Evolutionary conservation across 2,797 vertebrate genomes (phyloP), one percentile per base, ranked within the genome.

Genomic region (Spatula clypeata): DNA sequence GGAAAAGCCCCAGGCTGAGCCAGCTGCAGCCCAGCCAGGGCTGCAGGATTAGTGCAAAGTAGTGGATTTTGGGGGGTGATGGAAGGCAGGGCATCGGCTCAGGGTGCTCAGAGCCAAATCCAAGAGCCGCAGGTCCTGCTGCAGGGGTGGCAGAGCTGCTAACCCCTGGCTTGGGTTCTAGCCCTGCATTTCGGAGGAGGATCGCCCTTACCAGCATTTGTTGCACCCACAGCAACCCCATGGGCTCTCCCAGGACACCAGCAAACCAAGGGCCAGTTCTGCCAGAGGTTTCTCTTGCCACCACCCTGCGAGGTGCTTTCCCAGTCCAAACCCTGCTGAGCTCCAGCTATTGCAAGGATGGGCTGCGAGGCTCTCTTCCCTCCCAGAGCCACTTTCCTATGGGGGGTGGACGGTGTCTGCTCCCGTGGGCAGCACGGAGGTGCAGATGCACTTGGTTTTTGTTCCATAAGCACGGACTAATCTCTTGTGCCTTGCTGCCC

Each of bases 381-480:
- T 53, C 6, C 17, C 61, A 74, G 8, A 69, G 6, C 4, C 14
- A 10, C 29, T 32, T 23, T 62, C 7, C 49, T 54, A 31, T 9
- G 12, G 4, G 3, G 4, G 65, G 34, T 20, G 55, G 34, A 20
- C 32, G 19, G 16, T 55, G 17, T 61, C 69, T 9, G 2, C 8
- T 62, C 83, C 19, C 66, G 38, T 60, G 55, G 66, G 51, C 71
- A 93, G 44, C 70, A 53, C 15, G 64, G 77, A 76, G 51, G 64
- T 86, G 58, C 64, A 1, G 2, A 66, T 0, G 4, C 27, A 26
- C 29, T 77, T 79, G 45, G 32, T 80, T 79, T 42, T 75, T 88
- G 38, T 29, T 77, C 61, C 88, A 36, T 31, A 86, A 74, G n/a
- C n/a, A 66, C 34, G 47, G 83, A 91, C 65, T 42, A 86, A 76